Evolutionary conservation across 2,888 invertebrate species (phyloP), one percentile per base, ranked within the genome.

Genomic region (Onthophagus sagittarius): DNA sequence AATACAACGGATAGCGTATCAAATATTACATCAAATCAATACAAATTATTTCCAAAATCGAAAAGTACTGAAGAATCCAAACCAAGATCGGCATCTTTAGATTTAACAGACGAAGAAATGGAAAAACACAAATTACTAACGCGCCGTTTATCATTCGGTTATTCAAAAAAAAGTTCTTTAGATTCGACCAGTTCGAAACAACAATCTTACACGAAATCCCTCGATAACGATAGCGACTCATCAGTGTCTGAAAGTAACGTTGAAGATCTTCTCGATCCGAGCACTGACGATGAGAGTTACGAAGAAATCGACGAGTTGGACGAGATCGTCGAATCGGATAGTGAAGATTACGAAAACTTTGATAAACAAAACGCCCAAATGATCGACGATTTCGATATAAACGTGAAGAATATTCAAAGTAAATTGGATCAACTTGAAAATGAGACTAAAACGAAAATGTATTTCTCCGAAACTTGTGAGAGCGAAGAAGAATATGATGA

Each of bases 191-290:
- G 84, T 72, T 84, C 83, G 5, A 84, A 84, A 72, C 84, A 84
- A 75, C 79, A 81, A 69, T 85, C 85, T 0, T 85, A 85, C 76
- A 85, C 85, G 0, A 85, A 85, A 80, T 85, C 84, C 0, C 72
- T 85, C 53, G 85, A 85, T 72, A 83, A 85, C 72, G 85, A 85
- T 70, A 84, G 84, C 74, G 85, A 85, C 72, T 85, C 85, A 5
- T 85, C 85, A 11, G 85, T 86, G 9, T 85, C 85, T 0, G 86
- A 86, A 70, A 85, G 84, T 74, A 86, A 85, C 74, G 81, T 85
- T n/a, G 86, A 85, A 71, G 85, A 86, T 72, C 74, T 85, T 23
- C 73, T 84, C 6, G 82, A 82, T 69, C 77, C 79, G 63, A 80
- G 78, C 72, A 80, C 82, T 13, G 83, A 84, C 5, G 83, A 83